A percentile compares a stretch with the other conserved stretches of the same genome.
Conservation (phyloP, 2,797 vertebrate genomes). For the Labeo calbasu region DNA sequence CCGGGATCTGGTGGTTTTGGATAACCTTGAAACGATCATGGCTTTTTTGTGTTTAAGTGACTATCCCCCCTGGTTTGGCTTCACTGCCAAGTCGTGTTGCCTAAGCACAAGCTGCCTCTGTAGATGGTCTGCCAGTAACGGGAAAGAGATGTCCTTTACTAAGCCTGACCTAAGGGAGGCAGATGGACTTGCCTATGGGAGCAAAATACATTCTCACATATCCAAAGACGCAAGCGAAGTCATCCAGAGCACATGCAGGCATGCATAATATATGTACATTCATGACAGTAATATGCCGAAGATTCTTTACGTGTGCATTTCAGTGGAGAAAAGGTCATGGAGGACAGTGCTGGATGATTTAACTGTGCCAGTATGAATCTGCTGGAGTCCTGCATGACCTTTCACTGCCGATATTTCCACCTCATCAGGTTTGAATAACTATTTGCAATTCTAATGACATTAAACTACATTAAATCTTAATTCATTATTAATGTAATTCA, state of each 20-base stretch:
- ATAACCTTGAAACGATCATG: constrained; percentile 33
- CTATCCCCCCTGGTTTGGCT: constrained; percentile 9
- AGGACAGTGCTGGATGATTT: constrained; percentile 47
- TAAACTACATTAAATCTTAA: neutral
- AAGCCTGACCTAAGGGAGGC: constrained; percentile 41
- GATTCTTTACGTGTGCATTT: neutral
- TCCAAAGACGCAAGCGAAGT: neutral
- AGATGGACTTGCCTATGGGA: constrained; percentile 54
- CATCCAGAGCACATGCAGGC: neutral
- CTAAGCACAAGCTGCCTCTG: constrained; percentile 47
- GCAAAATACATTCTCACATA: constrained; percentile 38
- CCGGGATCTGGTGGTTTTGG: constrained; percentile 10
- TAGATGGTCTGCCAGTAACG: constrained; percentile 20
- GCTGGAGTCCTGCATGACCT: constrained; percentile 19
- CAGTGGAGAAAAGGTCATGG: constrained; percentile 34
- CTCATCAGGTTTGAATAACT: constrained; percentile 2
- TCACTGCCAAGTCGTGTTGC: constrained; percentile 49
- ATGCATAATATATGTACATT: constrained; percentile 8
- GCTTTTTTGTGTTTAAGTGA: constrained; percentile 35
- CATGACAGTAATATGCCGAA: neutral
- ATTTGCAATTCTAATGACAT: neutral
- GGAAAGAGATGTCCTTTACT: constrained; percentile 27
- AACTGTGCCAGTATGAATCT: constrained; percentile 40
- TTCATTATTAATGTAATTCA: neutral
- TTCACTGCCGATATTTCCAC: constrained; percentile 10